Evolutionary conservation across 2,797 vertebrate genomes (phyloP), one percentile per base, ranked within the genome.

Genomic region (Pantherophis alleghaniensis): DNA sequence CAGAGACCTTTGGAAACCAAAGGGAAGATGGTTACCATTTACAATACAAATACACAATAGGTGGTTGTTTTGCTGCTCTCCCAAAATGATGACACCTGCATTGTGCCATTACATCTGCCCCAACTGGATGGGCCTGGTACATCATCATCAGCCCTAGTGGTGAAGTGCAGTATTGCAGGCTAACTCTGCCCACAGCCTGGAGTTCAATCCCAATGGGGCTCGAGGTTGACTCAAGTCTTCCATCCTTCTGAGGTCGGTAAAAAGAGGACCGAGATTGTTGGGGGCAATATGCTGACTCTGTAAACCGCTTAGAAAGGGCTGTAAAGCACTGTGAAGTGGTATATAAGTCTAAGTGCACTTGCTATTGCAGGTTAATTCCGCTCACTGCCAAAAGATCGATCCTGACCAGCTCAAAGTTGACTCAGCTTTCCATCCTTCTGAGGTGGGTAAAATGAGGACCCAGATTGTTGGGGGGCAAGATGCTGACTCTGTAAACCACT

Each of bases 1-100:
- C 96, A 94, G 97, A 97, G 96, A 98, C 97, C 98, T 98, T 96
- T 95, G 96, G 96, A 94, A 96, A 95, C 94, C 96, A 96, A 96
- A 96, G 94, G 92, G 96, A 96, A 92, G 94, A 96, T 93, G 94
- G 95, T 97, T 96, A 95, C 95, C 12, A 96, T 95, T 96, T 94
- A 95, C 89, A 95, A 96, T 91, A 97, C 42, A 96, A 96, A 91
- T 92, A 66, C 2, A 2, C 2, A 32, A 14, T 37, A 6, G 10
- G 2, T 57, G 5, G 16, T 57, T 53, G 56, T 12, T 83, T 42
- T 47, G 74, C 37, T 22, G 74, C 74, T 83, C 22, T 20, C 37
- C 20, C 20, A 47, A 83, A 83, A 83, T 12, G 74, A 24, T 1
- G 18, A 37, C 32, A 20, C 32, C 32, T 20, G 32, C 18, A 79